A percentile compares a stretch with the other conserved stretches of the same genome.
These are phyloP conservation scores for Malurus splendens DNA, from an alignment of 2,797 vertebrate genomes.

Conservation along the genomic window DNA sequence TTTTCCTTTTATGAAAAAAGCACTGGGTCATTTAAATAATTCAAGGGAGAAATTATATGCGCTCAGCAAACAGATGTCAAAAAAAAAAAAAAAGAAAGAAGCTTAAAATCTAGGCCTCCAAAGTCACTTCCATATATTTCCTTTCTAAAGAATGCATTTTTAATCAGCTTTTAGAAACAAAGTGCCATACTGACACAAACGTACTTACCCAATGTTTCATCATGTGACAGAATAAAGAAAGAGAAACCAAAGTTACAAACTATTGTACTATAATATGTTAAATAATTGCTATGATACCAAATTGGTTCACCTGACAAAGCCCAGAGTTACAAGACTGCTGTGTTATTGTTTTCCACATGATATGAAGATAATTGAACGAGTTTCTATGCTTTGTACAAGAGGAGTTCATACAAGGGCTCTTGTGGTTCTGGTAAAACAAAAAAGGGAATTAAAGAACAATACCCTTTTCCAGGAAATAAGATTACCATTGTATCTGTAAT, in stretches of 20 bases:
- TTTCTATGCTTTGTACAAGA: not conserved
- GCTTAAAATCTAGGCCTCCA: constrained; percentile 27
- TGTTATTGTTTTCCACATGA: not conserved
- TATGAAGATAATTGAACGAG: not conserved
- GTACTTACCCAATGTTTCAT: not conserved
- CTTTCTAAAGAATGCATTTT: constrained; percentile 47
- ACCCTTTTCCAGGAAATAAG: not conserved
- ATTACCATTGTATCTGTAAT: not conserved
- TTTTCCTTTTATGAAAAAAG: constrained; percentile 26
- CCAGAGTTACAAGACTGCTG: not conserved
- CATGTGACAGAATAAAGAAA: constrained; percentile 29
- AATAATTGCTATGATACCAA: not conserved
- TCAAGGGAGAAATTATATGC: constrained; percentile 22
- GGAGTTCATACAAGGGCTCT: not conserved
- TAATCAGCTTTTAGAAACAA: constrained; percentile 48
- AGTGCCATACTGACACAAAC: not conserved
- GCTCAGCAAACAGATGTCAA: constrained; percentile 19
- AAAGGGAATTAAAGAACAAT: not conserved
- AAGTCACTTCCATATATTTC: constrained; percentile 16
- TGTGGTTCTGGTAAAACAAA: not conserved
- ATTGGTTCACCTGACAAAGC: not conserved
- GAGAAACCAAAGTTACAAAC: not conserved
- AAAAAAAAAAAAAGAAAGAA: constrained; percentile 27
- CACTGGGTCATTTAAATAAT: constrained; percentile 44
- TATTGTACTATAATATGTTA: not conserved